Percentiles rank a stretch among this genome's conserved stretches.
Evolutionary conservation across 2,113 vertebrate species (phyloP).

Genomic region (Trichomycterus rosablanca): DNA sequence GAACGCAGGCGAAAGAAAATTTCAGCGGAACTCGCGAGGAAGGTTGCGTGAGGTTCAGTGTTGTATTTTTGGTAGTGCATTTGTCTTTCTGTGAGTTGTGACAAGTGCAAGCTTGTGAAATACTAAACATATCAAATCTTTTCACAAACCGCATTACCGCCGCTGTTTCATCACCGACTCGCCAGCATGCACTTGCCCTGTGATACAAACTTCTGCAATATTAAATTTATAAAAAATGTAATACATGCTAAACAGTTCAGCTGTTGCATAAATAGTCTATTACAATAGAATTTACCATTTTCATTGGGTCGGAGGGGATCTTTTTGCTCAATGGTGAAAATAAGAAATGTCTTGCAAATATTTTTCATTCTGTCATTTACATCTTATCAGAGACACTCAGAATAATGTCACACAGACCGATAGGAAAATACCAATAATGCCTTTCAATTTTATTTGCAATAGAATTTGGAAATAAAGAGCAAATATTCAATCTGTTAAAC

Average conservation of each 20-base stretch:
- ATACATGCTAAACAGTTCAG: slow-evolving; percentile 20
- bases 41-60: not conserved
- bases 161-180: slow-evolving; percentile 17
- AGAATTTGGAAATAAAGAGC: slow-evolving; percentile 2
- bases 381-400: not conserved
- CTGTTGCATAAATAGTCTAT: slow-evolving; percentile 30
- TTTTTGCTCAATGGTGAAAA: slow-evolving; percentile 14
- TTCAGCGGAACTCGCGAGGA: not conserved
- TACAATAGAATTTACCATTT: slow-evolving; percentile 12
- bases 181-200: slow-evolving; percentile 9
- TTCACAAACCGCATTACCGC: slow-evolving; percentile 4
- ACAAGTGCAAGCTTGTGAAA: slow-evolving; percentile 9
- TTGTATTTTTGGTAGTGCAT: not conserved
- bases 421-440: slow-evolving; percentile 13
- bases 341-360: not conserved
- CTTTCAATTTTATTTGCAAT: slow-evolving; percentile 10
- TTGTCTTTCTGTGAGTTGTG: slow-evolving; percentile 23
- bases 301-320: slow-evolving; percentile 15
- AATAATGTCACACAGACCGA: slow-evolving; percentile 1
- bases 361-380: not conserved
- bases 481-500: slow-evolving; percentile 12
- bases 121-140: slow-evolving; percentile 18
- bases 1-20: not conserved
- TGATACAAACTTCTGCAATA: slow-evolving; percentile 21
- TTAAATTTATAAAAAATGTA: slow-evolving; percentile 28